Percentiles rank a stretch among this genome's conserved stretches.
phyloP scores from a whole-genome alignment of 2,113 vertebrate genomes.

The Axis porcinus region DNA sequence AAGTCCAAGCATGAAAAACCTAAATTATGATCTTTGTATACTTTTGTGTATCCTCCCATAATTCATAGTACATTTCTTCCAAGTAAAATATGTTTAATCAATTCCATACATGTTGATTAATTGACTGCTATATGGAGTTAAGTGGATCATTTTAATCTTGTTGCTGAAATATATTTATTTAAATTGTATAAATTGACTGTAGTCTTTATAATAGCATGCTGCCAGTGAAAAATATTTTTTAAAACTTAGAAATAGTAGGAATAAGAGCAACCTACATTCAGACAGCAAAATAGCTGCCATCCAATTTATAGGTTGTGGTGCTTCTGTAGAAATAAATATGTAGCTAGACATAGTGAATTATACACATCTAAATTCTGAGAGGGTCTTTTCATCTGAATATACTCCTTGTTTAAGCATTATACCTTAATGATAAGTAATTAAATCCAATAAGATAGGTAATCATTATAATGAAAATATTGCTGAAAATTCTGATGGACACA shows the following conservation, averaged over 20 bases:
- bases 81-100: background rate
- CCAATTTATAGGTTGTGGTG: background rate
- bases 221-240: slow-evolving; percentile 34
- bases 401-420: background rate
- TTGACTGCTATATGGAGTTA: slow-evolving; percentile 3
- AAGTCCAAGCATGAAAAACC: background rate
- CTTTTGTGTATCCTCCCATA: background rate
- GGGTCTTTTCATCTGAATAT: background rate
- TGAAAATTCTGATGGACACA: background rate
- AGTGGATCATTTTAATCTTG: slow-evolving; percentile 49
- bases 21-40: background rate
- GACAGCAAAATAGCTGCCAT: background rate
- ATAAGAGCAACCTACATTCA: background rate
- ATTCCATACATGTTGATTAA: slow-evolving; percentile 39
- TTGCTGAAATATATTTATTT: slow-evolving; percentile 44
- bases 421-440: slow-evolving; percentile 30
- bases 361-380: background rate
- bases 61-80: background rate
- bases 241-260: slow-evolving; percentile 34
- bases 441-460: slow-evolving; percentile 8
- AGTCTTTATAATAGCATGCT: background rate
- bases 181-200: slow-evolving; percentile 26
- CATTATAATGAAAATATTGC: background rate
- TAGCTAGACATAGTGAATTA: background rate
- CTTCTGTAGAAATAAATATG: background rate